A percentile compares a stretch with the other conserved stretches of the same genome.
Evolutionary conservation across 1,140 invertebrate genomes (phyloP).

Genomic region (Drosophila tristis): DNA sequence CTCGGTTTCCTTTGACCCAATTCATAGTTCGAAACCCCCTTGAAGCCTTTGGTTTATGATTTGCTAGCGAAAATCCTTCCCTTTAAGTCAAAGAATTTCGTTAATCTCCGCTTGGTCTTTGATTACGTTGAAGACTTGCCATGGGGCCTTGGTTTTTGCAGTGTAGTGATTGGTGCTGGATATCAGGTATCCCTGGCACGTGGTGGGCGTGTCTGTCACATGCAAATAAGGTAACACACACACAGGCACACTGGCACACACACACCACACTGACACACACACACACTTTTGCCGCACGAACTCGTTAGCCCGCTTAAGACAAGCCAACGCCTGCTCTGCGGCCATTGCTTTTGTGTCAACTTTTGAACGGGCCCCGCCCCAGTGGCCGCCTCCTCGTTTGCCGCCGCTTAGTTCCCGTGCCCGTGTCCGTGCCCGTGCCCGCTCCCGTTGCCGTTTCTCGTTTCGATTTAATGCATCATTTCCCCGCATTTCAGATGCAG

Average conservation of each 20-base stretch:
- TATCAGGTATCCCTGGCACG: slow-evolving; percentile 70
- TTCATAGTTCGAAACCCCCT: too few relatives aligned
- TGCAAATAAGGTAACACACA: slow-evolving; percentile 69
- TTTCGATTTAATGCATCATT: slow-evolving; percentile 79
- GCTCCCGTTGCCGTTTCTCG: slow-evolving; percentile 9
- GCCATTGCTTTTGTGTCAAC: slow-evolving; percentile 54
- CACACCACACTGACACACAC: slow-evolving; percentile 26
- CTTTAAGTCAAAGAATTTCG: too few relatives aligned
- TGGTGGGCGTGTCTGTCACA: slow-evolving; percentile 66
- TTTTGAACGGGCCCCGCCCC: slow-evolving; percentile 27
- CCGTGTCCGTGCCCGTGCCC: slow-evolving; percentile 3
- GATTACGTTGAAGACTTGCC: too few relatives aligned
- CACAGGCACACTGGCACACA: slow-evolving; percentile 17
- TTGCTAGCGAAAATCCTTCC: too few relatives aligned
- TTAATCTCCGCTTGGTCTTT: too few relatives aligned
- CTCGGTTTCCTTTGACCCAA: too few relatives aligned
- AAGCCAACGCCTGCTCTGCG: slow-evolving; percentile 45
- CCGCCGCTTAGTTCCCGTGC: slow-evolving; percentile 14
- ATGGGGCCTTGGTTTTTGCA: neutral
- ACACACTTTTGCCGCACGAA: slow-evolving; percentile 3
- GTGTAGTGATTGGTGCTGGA: slow-evolving; percentile 25
- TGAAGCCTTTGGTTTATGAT: too few relatives aligned
- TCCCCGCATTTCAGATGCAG: slow-evolving; percentile 69
- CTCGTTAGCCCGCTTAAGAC: slow-evolving; percentile 51
- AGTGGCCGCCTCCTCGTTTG: slow-evolving; percentile 26